Conservation (phyloP, 2,113 vertebrate species). For the Hyla sarda region DNA sequence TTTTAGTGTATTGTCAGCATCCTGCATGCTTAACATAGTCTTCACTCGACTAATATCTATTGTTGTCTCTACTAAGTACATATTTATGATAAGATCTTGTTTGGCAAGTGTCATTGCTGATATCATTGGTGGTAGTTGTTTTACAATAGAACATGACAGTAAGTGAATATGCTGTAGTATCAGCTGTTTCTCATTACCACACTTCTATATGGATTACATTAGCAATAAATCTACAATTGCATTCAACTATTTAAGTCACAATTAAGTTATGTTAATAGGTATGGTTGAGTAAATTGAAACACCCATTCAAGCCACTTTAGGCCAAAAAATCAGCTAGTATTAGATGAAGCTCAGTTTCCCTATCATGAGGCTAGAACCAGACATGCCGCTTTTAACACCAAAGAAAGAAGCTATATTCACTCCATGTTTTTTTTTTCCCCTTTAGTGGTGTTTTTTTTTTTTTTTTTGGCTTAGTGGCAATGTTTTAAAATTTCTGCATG, state of each 20-base stretch:
- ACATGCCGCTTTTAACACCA: too few relatives aligned
- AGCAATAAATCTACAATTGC: not conserved
- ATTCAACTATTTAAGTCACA: not conserved
- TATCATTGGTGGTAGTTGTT: constrained; percentile 29
- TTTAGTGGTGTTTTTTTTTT: too few relatives aligned
- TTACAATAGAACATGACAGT: constrained; percentile 7
- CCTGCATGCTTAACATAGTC: constrained; percentile 43
- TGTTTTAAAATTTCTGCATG: too few relatives aligned
- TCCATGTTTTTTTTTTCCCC: too few relatives aligned
- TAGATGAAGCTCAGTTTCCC: not conserved
- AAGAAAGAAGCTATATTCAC: too few relatives aligned
- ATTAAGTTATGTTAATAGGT: not conserved
- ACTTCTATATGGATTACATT: not conserved
- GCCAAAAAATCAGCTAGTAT: not conserved
- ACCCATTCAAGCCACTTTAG: not conserved
- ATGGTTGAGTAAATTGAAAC: not conserved
- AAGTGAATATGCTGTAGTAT: not conserved
- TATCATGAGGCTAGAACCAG: too few relatives aligned
- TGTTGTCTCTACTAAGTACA: constrained; percentile 27
- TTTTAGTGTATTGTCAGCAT: constrained; percentile 44
- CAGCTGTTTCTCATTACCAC: not conserved
- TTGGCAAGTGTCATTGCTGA: constrained; percentile 27
- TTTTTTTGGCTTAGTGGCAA: too few relatives aligned
- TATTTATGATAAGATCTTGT: constrained; percentile 33
- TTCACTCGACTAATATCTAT: constrained; percentile 31